Evolutionary conservation across 1,140 invertebrate genomes (phyloP).

Genomic region (Batillaria attramentaria): DNA sequence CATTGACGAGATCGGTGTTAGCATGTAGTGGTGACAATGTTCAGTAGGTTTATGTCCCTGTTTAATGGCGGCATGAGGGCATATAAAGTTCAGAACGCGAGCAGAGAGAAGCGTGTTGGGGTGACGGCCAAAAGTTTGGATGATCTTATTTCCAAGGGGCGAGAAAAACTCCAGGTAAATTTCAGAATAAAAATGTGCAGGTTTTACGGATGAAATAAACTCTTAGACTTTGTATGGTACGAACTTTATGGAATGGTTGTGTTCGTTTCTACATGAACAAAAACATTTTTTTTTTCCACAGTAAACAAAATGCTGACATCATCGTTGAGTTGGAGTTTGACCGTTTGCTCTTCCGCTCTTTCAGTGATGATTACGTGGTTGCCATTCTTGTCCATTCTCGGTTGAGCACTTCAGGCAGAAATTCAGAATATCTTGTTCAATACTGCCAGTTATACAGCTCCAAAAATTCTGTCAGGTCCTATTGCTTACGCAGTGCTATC

Average conservation of each 20-base stretch:
- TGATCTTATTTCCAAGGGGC: conserved; percentile 61
- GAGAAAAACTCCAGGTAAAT: conserved; percentile 56
- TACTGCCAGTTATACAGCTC: too few relatives aligned
- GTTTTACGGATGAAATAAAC: not conserved
- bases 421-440: too few relatives aligned
- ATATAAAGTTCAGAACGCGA: conserved; percentile 62
- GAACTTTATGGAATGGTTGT: not conserved
- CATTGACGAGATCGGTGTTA: too few relatives aligned
- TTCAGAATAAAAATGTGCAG: not conserved
- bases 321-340: not conserved
- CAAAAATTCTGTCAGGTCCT: too few relatives aligned
- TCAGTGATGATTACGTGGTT: too few relatives aligned
- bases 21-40: conserved; percentile 51
- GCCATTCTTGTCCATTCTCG: too few relatives aligned
- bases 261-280: not conserved
- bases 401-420: too few relatives aligned
- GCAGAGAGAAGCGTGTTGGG: conserved; percentile 51
- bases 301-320: not conserved
- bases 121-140: conserved; percentile 56
- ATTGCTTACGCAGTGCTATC: too few relatives aligned
- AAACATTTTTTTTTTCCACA: not conserved
- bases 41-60: conserved; percentile 51
- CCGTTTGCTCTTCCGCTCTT: not conserved
- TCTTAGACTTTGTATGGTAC: not conserved
- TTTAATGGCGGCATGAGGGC: conserved; percentile 62